These are phyloP conservation scores for Anoplolepis gracilipes DNA, from an alignment of 1,140 invertebrate genomes.

Conservation along the genomic window DNA sequence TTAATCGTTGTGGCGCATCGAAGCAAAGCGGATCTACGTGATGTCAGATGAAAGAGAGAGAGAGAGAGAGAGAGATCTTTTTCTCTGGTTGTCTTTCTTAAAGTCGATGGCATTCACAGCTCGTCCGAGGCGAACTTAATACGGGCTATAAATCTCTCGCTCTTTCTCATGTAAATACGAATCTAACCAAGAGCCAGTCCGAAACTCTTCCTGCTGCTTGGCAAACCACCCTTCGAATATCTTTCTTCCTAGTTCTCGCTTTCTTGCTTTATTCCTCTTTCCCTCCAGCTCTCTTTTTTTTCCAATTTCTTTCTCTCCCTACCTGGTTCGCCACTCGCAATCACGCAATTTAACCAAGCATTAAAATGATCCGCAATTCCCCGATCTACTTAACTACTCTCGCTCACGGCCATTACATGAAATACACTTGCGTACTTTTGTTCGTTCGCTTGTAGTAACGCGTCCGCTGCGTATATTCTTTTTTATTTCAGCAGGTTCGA, in stretches of 20 bases:
- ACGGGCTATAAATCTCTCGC: constrained; percentile 77
- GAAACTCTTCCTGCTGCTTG: constrained; percentile 58
- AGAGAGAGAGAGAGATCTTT: constrained; percentile 40
- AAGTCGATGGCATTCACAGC: constrained; percentile 59
- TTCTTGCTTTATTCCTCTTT: constrained; percentile 23
- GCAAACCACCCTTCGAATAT: constrained; percentile 56
- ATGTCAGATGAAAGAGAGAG: constrained; percentile 39
- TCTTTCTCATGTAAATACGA: constrained; percentile 80
- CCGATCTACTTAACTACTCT: constrained; percentile 79
- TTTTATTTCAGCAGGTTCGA: constrained; percentile 20
- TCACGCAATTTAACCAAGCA: constrained; percentile 81
- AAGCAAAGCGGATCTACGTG: constrained; percentile 46
- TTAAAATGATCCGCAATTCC: constrained; percentile 81
- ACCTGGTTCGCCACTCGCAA: constrained; percentile 72
- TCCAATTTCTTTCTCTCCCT: constrained; percentile 51
- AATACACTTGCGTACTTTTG: constrained; percentile 53
- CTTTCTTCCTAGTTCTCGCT: constrained; percentile 42
- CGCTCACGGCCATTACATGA: constrained; percentile 64
- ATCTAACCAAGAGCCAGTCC: constrained; percentile 62
- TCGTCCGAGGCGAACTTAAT: constrained; percentile 69
- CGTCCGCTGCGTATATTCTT: constrained; percentile 39
- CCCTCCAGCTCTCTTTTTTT: neutral
- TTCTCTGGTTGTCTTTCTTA: constrained; percentile 15
- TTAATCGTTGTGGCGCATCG: constrained; percentile 49
- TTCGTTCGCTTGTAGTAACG: constrained; percentile 56